Conservation (phyloP, 2,797 vertebrate genomes). For the Gymnopithys bicolor region DNA sequence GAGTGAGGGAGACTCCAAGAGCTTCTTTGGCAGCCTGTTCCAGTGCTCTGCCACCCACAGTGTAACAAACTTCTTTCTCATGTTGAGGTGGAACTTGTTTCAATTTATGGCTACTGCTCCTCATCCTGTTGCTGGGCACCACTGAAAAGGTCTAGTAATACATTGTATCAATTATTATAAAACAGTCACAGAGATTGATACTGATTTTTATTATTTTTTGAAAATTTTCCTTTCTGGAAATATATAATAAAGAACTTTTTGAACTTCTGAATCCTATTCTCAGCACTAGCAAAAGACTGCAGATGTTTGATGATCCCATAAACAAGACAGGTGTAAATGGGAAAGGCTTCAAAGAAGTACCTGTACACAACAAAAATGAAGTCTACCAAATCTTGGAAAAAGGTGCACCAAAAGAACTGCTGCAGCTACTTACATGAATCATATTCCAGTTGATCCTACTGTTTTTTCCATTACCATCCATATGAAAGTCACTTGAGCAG, state of each 20-base stretch:
- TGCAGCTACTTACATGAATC: constrained; percentile 87
- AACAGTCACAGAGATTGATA: constrained; percentile 82
- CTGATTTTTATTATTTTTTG: constrained; percentile 81
- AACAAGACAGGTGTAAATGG: constrained; percentile 89
- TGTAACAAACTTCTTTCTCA: neutral
- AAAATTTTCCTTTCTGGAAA: constrained; percentile 88
- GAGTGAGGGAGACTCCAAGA: neutral
- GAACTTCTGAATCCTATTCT: constrained; percentile 84
- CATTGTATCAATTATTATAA: constrained; percentile 88
- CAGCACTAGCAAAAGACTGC: constrained; percentile 84
- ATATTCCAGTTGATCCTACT: constrained; percentile 90
- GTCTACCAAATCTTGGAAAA: constrained; percentile 88
- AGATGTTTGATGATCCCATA: constrained; percentile 87
- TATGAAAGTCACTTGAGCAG: constrained; percentile 87
- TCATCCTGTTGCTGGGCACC: neutral
- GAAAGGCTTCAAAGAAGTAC: constrained; percentile 88
- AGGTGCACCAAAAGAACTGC: constrained; percentile 84
- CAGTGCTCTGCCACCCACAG: neutral
- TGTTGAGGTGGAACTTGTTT: neutral
- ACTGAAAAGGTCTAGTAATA: constrained; percentile 69
- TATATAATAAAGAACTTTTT: constrained; percentile 89
- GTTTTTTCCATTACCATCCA: constrained; percentile 86
- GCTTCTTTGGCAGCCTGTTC: neutral
- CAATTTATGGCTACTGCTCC: neutral
- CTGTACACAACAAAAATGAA: constrained; percentile 88